Conservation (phyloP, 1,140 invertebrate species). For the Agraylea sexmaculata region DNA sequence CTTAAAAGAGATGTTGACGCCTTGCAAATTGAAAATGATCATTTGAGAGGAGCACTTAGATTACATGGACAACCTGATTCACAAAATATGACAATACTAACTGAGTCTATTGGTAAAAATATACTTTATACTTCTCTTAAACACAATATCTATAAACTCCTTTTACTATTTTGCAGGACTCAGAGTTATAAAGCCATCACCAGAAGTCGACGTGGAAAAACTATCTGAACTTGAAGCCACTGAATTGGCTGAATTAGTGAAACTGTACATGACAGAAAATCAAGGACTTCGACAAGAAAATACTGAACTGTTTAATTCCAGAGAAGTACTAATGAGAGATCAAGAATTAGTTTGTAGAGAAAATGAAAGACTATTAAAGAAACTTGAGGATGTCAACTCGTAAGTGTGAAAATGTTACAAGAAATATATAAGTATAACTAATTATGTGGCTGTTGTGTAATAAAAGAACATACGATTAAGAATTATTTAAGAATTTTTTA, state of each 20-base stretch:
- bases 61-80: constrained; percentile 30
- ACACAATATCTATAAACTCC: no score
- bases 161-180: no score
- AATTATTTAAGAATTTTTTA: neutral
- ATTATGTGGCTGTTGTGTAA: neutral
- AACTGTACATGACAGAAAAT: constrained; percentile 76
- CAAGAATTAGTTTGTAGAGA: constrained; percentile 83
- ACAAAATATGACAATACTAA: constrained; percentile 7
- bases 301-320: constrained; percentile 65
- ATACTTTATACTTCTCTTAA: no score
- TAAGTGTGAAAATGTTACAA: constrained; percentile 40
- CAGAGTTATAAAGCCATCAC: constrained; percentile 31
- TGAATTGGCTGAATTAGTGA: constrained; percentile 61
- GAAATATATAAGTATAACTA: neutral
- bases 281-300: constrained; percentile 77
- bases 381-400: constrained; percentile 78
- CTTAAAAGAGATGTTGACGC: constrained; percentile 80
- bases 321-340: constrained; percentile 72
- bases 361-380: constrained; percentile 76
- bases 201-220: constrained; percentile 56
- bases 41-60: constrained; percentile 63
- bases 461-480: neutral
- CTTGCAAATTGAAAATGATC: constrained; percentile 84
- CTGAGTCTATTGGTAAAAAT: constrained; percentile 7
- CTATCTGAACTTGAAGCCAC: constrained; percentile 56